These are phyloP conservation scores for Poeciliopsis turneri DNA, from an alignment of 2,797 vertebrate species.

Conservation along the genomic window DNA sequence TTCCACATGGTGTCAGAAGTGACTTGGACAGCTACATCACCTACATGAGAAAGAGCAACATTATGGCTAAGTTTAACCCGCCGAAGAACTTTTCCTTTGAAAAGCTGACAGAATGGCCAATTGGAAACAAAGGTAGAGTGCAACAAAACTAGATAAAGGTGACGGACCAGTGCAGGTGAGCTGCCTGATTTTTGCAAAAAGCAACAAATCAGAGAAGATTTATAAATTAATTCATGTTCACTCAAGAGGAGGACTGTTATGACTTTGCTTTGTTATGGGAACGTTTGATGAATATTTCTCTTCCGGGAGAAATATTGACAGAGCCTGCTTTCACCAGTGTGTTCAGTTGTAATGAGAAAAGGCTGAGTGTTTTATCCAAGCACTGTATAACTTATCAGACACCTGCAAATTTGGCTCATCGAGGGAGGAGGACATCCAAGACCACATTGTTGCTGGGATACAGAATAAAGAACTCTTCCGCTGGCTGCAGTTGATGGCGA, in stretches of 20 bases:
- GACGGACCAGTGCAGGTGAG: not conserved
- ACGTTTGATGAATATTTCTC: not conserved
- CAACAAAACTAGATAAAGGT: not conserved
- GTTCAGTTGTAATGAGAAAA: not conserved
- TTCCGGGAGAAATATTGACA: not conserved
- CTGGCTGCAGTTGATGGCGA: not conserved
- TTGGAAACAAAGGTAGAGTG: not conserved
- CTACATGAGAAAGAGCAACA: not conserved
- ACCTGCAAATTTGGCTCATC: not conserved
- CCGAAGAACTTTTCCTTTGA: not conserved
- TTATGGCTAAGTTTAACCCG: too few species aligned
- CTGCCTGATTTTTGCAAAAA: not conserved
- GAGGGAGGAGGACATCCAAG: not conserved
- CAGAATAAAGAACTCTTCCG: not conserved
- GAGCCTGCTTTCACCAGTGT: not conserved
- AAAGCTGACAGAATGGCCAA: not conserved
- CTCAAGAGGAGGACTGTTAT: fast-evolving
- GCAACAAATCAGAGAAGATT: not conserved
- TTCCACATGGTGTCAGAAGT: too few species aligned
- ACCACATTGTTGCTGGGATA: not conserved
- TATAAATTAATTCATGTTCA: not conserved
- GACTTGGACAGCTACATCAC: too few species aligned
- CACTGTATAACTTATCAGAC: not conserved
- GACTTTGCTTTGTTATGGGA: not conserved
- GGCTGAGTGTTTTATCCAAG: not conserved